A percentile compares a stretch with the other conserved stretches of the same genome.
Conservation (phyloP, 2,113 vertebrate genomes). For the Eidolon helvum region DNA sequence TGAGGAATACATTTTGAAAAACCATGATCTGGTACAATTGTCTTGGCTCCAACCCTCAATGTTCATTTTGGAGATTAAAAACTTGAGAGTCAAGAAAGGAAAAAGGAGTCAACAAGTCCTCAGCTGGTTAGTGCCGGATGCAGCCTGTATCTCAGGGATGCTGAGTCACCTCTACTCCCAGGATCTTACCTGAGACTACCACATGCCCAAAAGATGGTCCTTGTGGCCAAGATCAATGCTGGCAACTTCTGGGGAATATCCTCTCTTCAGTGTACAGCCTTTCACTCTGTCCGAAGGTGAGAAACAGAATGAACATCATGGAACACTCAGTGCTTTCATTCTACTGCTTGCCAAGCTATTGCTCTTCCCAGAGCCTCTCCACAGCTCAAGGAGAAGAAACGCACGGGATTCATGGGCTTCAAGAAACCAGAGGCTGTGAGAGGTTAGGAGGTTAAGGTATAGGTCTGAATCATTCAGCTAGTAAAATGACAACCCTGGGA, state of each 20-base stretch:
- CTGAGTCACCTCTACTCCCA: neutral
- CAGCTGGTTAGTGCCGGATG: neutral
- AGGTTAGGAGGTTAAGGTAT: neutral
- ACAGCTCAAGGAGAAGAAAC: neutral
- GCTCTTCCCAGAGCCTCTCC: neutral
- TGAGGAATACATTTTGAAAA: neutral
- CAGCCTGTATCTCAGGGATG: neutral
- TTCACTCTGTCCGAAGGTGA: neutral
- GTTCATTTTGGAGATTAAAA: neutral
- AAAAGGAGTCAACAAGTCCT: neutral
- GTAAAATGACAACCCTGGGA: neutral
- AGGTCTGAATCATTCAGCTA: neutral
- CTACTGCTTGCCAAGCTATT: neutral
- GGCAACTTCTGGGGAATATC: neutral
- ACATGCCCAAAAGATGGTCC: too few species aligned
- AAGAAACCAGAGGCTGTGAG: neutral
- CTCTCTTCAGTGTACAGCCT: neutral
- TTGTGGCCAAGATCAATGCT: neutral
- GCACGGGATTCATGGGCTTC: neutral
- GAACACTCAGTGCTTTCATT: neutral
- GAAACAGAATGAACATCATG: rapidly evolving
- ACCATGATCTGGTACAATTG: neutral
- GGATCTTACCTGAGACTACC: neutral
- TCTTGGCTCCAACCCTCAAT: neutral
- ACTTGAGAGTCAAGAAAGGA: neutral